Base-by-base conservation (phyloP, 2,797 vertebrate genomes). In the Gastrophryne carolinensis region DNA sequence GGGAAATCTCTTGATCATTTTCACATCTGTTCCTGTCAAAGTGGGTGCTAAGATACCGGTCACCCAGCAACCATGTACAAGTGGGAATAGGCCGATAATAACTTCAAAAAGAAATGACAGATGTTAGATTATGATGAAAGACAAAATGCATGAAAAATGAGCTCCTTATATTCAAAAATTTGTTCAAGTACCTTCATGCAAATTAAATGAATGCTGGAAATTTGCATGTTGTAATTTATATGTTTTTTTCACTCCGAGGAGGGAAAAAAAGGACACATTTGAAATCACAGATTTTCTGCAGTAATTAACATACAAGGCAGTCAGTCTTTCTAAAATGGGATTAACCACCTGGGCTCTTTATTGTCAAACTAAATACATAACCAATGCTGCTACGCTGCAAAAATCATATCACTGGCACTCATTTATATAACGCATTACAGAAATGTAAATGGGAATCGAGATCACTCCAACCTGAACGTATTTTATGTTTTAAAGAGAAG, bases 1-100 rank as follows among this genome's bases (percentile, higher is more conserved):
- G 97, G 97, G 97, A 98, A 98, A 98, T 98, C 95, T 98, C 95
- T 98, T 96, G 97, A 99, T 98, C 95, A 95, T 94, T 96, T 98
- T 98, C 96, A 98, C 98, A 99, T 98, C 95, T 94, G 96, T 97
- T 96, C 95, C 94, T 96, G 97, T 98, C 95, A 96, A 94, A 98
- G 94, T 98, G 98, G 96, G 95, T 98, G 97, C 98, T 97, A 98
- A 97, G 96, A 98, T 98, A 98, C 97, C 94, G 94, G 95, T 98
- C 97, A 98, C 97, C 95, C 97, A 91, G 98, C 98, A 98, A 99
- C 98, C 95, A 91, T 93, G 96, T 97, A 96, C 96, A 97, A 96
- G 94, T 95, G 98, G 96, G 98, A 99, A 95, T 95, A 90, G 87
- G 92, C 94, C 95, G 96, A 98, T 98, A 98, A 99, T 99, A 98